Conservation (phyloP, 2,113 vertebrate species). For the Dendropsophus ebraccatus region DNA sequence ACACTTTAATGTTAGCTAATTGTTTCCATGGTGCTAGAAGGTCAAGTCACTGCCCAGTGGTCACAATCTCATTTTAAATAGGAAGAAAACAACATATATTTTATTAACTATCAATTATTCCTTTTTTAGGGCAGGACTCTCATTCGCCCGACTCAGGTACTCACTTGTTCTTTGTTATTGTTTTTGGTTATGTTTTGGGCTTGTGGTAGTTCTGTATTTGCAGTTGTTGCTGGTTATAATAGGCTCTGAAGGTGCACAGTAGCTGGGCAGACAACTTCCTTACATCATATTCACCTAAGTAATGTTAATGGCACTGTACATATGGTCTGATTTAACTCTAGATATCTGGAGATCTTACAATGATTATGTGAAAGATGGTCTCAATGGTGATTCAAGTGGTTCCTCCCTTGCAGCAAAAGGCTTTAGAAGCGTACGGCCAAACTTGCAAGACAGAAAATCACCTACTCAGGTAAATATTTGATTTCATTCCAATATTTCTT, state of each 20-base stretch:
- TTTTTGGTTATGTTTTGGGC: background rate
- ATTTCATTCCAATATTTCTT: background rate
- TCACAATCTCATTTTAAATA: background rate
- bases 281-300: background rate
- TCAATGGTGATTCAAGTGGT: constrained; percentile 87
- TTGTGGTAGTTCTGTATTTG: background rate
- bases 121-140: constrained; percentile 84
- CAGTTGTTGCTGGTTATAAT: background rate
- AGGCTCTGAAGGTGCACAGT: background rate
- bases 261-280: background rate
- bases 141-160: constrained; percentile 94
- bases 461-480: constrained; percentile 82
- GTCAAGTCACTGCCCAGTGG: background rate
- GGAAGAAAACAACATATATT: background rate
- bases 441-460: constrained; percentile 91
- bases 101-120: constrained; percentile 53
- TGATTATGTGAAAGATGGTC: constrained; percentile 79
- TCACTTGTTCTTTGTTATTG: constrained; percentile 59
- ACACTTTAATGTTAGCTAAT: too few species aligned
- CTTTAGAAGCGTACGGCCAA: constrained; percentile 92
- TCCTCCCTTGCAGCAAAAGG: constrained; percentile 96
- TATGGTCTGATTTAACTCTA: constrained; percentile 68
- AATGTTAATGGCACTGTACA: constrained; percentile 20
- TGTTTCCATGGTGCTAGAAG: too few species aligned
- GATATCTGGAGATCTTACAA: constrained; percentile 90